Conservation (phyloP, 1,140 invertebrate genomes). For the Drosophila leontia region DNA sequence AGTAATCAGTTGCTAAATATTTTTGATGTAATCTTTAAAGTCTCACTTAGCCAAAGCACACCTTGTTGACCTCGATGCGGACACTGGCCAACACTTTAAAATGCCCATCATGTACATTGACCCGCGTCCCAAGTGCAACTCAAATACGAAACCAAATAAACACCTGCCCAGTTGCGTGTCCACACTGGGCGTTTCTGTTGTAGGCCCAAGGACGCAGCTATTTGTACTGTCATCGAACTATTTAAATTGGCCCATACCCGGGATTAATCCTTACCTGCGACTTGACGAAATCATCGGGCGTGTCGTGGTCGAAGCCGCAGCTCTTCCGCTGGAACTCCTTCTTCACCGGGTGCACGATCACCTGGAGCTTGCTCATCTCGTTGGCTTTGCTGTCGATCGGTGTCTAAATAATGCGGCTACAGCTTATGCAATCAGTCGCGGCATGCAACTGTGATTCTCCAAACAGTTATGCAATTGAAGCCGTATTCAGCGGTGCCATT, state of each 20-base stretch:
- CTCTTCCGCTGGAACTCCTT: slow-evolving; percentile 74
- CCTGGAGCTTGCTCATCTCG: slow-evolving; percentile 69
- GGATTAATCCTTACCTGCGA: slow-evolving; percentile 69
- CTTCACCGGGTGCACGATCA: slow-evolving; percentile 73
- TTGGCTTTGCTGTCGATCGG: slow-evolving; percentile 2
- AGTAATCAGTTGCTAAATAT: not conserved
- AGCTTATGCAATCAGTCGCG: slow-evolving; percentile 13
- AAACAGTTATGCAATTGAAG: slow-evolving; percentile 24
- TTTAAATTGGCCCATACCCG: slow-evolving; percentile 14
- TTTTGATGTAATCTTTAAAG: not conserved
- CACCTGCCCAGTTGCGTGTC: slow-evolving; percentile 48
- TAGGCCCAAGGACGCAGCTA: slow-evolving; percentile 29
- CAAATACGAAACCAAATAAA: slow-evolving; percentile 20
- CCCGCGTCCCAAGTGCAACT: slow-evolving; percentile 11
- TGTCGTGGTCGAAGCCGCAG: slow-evolving; percentile 79
- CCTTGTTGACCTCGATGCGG: not conserved
- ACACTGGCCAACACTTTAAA: slow-evolving; percentile 24
- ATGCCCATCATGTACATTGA: slow-evolving; percentile 52
- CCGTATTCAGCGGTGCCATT: slow-evolving; percentile 21
- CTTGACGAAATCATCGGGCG: slow-evolving; percentile 81
- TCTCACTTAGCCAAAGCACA: not conserved
- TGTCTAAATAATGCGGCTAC: not conserved
- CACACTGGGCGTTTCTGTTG: slow-evolving; percentile 27
- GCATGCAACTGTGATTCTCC: slow-evolving; percentile 29
- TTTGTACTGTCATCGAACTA: slow-evolving; percentile 30